Evolutionary conservation across 1,140 invertebrate genomes (phyloP).

Genomic region (Macrostomum lignano): DNA sequence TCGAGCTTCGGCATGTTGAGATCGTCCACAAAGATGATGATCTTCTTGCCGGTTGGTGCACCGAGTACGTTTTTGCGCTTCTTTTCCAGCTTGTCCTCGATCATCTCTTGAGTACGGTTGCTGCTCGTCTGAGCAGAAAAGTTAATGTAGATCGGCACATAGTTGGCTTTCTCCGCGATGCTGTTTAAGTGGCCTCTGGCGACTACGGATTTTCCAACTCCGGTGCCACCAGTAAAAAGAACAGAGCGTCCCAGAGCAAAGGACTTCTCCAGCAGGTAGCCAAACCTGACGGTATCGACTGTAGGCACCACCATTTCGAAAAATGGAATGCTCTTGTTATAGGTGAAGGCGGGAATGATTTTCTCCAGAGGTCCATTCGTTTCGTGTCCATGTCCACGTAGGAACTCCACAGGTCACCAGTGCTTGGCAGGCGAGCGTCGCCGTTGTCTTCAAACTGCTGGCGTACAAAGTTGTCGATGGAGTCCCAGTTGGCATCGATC

Average conservation of each 20-base stretch:
- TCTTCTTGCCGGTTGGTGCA: conserved; percentile 7
- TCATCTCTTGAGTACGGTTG: conserved; percentile 27
- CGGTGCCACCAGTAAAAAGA: conserved; percentile 23
- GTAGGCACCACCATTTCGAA: conserved; percentile 29
- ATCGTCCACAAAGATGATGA: conserved; percentile 29
- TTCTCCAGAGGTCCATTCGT: conserved; percentile 41
- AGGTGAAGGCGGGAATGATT: conserved; percentile 42
- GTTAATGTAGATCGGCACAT: conserved; percentile 45
- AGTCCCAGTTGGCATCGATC: conserved; percentile 36
- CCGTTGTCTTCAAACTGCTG: conserved; percentile 38
- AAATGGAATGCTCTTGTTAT: conserved; percentile 29
- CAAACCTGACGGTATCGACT: conserved; percentile 25
- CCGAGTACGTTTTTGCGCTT: conserved; percentile 24
- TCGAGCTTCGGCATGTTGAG: conserved; percentile 32
- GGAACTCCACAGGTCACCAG: conserved; percentile 40
- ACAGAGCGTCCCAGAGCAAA: conserved; percentile 38
- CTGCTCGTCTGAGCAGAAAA: conserved; percentile 65
- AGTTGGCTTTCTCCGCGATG: conserved; percentile 34
- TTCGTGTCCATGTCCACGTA: conserved; percentile 39
- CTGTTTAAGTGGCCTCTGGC: conserved; percentile 41
- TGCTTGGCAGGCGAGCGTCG: conserved; percentile 34
- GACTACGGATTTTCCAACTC: conserved; percentile 52
- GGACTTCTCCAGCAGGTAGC: conserved; percentile 41
- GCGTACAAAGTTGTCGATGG: conserved; percentile 39
- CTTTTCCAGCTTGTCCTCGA: conserved; percentile 29